Evolutionary conservation across 2,797 vertebrate species (phyloP), one percentile per base, ranked within the genome.

Genomic region (Mycteria americana): DNA sequence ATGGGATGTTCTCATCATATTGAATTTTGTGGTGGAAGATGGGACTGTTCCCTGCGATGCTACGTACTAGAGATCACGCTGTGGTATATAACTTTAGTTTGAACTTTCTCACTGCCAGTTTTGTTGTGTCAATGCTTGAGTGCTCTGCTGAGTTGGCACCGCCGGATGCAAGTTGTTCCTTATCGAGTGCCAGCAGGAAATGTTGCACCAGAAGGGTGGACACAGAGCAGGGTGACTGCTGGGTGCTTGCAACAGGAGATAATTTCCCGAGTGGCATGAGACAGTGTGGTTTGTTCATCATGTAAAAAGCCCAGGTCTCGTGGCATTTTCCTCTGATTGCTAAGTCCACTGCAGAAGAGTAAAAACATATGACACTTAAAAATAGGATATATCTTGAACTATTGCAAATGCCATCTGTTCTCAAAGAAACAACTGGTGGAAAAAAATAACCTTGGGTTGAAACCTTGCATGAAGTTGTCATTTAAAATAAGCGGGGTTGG

Each of bases 291-390:
- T 94, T 94, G 37, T 25, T 76, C 79, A 67, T 85, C 39, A 37
- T 56, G 53, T 59, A 83, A 87, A 91, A 93, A 89, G 11, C 73
- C 43, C 23, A 78, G 8, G 31, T 91, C 46, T 56, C 12, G 4
- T 62, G 85, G 72, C 62, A 65, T 95, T 89, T 95, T 93, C 78
- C 28, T 91, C 84, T 91, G 84, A 64, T 85, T 92, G 78, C 88
- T 78, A 79, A 92, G 95, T 95, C 95, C 95, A 95, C 84, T 77
- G 89, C 82, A 94, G 88, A 94, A 95, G 90, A 95, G 45, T 79
- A 81, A 90, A 96, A 94, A 88, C 79, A 95, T 85, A 91, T 91
- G 94, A 96, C 68, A 89, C 84, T 95, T 97, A 97, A 96, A 97
- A 97, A 97, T 97, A 97, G 95, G 70, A 70, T 94, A 39, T 85